A percentile compares a stretch with the other conserved stretches of the same genome.
Conservation (phyloP, 2,888 invertebrate species). For the Nysson spinosus region DNA sequence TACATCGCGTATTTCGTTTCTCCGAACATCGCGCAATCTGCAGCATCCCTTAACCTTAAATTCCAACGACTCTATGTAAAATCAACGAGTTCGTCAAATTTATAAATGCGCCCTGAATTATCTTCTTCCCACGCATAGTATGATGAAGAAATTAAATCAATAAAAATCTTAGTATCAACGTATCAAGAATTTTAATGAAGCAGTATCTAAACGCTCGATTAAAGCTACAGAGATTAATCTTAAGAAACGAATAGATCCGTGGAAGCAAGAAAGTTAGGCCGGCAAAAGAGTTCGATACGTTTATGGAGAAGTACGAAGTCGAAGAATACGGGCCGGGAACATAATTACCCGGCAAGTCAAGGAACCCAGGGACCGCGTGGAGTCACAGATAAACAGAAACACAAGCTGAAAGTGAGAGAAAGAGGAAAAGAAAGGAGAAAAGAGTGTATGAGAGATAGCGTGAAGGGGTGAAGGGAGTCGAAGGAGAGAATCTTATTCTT, state of each 20-base stretch:
- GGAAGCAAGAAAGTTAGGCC: slow-evolving; percentile 3
- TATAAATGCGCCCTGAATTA: too few relatives aligned
- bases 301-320: slow-evolving; percentile 55
- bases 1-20: too few relatives aligned
- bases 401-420: slow-evolving; percentile 1
- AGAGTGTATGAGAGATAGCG: slow-evolving; percentile 15
- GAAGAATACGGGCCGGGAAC: slow-evolving; percentile 52
- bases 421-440: neutral
- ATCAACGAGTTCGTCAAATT: too few relatives aligned
- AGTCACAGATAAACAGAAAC: slow-evolving; percentile 5
- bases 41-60: too few relatives aligned
- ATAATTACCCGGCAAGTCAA: slow-evolving; percentile 62
- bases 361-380: slow-evolving; percentile 36
- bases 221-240: too few relatives aligned
- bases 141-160: too few relatives aligned
- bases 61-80: too few relatives aligned
- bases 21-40: too few relatives aligned
- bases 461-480: slow-evolving; percentile 11
- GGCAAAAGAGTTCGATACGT: slow-evolving; percentile 53
- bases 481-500: slow-evolving; percentile 55
- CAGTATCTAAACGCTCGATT: too few relatives aligned
- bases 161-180: too few relatives aligned
- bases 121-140: too few relatives aligned
- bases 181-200: too few relatives aligned
- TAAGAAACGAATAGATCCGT: slow-evolving; percentile 23